phyloP scores from a whole-genome alignment of 1,140 invertebrate genomes.

The Calycopis cecrops region DNA sequence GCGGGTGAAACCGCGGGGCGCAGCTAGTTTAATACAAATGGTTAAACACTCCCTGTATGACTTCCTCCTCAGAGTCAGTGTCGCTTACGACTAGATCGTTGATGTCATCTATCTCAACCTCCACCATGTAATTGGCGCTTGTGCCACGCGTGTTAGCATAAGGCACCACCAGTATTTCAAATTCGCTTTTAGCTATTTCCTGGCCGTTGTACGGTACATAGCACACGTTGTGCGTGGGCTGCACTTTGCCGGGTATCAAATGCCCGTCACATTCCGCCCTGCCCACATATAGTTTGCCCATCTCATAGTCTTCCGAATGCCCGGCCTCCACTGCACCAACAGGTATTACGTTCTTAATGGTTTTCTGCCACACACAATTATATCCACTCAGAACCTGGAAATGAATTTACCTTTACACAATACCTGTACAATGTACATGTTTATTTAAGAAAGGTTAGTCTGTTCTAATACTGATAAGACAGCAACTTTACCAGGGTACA shows the following conservation, averaged over 20 bases:
- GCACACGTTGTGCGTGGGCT: slow-evolving; percentile 67
- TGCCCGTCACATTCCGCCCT: slow-evolving; percentile 80
- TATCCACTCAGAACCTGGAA: slow-evolving; percentile 54
- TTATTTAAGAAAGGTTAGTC: too few species aligned
- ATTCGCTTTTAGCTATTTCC: slow-evolving; percentile 66
- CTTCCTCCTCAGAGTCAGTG: background rate
- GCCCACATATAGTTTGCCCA: slow-evolving; percentile 83
- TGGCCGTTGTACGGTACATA: slow-evolving; percentile 81
- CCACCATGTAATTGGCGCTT: slow-evolving; percentile 7
- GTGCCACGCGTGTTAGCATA: background rate
- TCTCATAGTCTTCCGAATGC: slow-evolving; percentile 24
- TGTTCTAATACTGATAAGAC: too few species aligned
- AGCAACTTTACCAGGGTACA: too few species aligned
- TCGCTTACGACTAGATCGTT: background rate
- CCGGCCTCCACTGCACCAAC: slow-evolving; percentile 40
- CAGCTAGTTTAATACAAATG: too few species aligned
- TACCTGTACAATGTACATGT: too few species aligned
- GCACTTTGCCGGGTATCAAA: slow-evolving; percentile 85
- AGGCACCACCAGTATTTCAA: slow-evolving; percentile 63
- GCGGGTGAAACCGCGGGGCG: too few species aligned
- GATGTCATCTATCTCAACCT: background rate
- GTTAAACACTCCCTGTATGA: too few species aligned
- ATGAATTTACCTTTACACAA: background rate
- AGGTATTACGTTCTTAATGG: slow-evolving; percentile 36
- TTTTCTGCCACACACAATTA: slow-evolving; percentile 39